Conservation (phyloP, 2,113 vertebrate species). For the Axis porcinus region DNA sequence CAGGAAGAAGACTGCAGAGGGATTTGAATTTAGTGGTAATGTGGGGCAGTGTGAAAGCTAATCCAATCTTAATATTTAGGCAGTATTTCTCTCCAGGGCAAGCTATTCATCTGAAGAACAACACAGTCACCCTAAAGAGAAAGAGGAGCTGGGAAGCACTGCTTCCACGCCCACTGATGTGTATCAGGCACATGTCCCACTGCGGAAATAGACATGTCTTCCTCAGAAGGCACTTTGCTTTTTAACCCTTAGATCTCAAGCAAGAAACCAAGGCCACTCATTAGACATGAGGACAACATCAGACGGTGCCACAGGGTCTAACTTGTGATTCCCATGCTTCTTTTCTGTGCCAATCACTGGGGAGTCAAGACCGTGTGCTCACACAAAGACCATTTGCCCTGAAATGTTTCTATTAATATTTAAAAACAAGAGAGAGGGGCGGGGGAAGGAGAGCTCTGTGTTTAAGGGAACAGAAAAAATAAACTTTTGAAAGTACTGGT, state of each 20-base stretch:
- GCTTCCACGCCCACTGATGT: background rate
- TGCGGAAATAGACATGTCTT: background rate
- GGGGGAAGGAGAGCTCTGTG: background rate
- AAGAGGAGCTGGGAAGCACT: background rate
- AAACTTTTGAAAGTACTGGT: background rate
- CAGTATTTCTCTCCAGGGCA: conserved; percentile 41
- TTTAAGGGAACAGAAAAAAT: background rate
- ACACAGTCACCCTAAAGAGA: conserved; percentile 27
- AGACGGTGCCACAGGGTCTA: background rate
- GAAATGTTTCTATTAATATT: background rate
- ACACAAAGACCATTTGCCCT: background rate
- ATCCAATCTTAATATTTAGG: conserved; percentile 49
- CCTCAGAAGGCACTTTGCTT: background rate
- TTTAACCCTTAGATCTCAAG: background rate
- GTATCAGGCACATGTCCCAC: background rate
- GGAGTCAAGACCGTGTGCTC: background rate
- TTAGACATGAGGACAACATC: background rate
- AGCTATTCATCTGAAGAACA: conserved; percentile 29
- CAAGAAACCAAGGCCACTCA: background rate
- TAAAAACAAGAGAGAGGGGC: accelerated
- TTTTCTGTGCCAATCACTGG: background rate
- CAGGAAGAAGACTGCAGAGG: background rate
- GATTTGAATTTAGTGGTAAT: conserved; percentile 50
- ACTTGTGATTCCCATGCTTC: background rate
- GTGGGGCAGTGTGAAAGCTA: background rate